These are phyloP conservation scores for Arctocebus calabarensis DNA, from an alignment of 2,797 vertebrate genomes.

Conservation along the genomic window DNA sequence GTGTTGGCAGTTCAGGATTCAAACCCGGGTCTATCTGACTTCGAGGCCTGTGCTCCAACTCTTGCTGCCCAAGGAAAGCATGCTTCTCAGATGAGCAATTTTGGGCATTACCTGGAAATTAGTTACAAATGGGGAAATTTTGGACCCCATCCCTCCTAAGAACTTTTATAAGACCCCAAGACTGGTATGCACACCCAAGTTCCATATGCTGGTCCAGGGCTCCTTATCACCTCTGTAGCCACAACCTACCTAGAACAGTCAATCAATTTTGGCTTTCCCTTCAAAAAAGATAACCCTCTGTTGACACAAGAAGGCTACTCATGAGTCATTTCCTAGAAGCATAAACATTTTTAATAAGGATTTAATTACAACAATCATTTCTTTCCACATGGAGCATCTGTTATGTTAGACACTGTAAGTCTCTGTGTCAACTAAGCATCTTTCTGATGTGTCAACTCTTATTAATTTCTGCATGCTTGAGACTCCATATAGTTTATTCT, in stretches of 20 bases:
- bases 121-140: not conserved
- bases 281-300: not conserved
- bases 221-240: rapidly evolving
- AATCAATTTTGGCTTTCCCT: not conserved
- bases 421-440: not conserved
- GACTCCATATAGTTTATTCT: not conserved
- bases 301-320: not conserved
- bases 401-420: too few species aligned
- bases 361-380: not conserved
- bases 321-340: not conserved
- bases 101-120: not conserved
- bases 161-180: not conserved
- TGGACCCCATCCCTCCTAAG: too few species aligned
- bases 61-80: not conserved
- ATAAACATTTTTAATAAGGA: not conserved
- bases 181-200: rapidly evolving
- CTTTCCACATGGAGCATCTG: rapidly evolving
- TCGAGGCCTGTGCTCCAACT: not conserved
- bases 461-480: not conserved
- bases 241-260: not conserved
- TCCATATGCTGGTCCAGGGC: not conserved
- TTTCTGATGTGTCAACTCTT: not conserved
- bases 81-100: not conserved
- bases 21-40: not conserved
- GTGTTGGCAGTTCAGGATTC: not conserved